Evolutionary conservation across 2,113 vertebrate species (phyloP), one percentile per base, ranked within the genome.

Genomic region (Lipophrys pholis): DNA sequence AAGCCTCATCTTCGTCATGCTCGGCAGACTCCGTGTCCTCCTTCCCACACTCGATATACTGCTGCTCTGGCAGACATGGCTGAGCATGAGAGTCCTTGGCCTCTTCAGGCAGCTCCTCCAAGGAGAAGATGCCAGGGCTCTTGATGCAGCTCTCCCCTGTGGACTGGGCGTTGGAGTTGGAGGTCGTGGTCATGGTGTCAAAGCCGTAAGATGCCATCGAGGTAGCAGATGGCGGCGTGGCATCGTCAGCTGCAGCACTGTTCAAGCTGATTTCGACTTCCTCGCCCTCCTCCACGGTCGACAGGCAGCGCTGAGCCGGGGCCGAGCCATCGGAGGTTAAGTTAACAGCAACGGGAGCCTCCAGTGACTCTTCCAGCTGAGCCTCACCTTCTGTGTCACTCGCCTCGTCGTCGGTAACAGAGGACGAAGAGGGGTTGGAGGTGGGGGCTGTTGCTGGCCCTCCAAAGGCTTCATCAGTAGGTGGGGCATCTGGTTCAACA

Each of bases 111-210:
- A 93, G 89, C 63, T 94, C 93, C 76, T 95, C 94, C 43, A 94
- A 78, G 66, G 94, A 95, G 75, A 94, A 94, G 63, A 94, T 91
- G 6, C 94, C 94, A 0, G 94, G 94, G 60, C 94, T 95, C 70
- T 87, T 93, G 67, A 88, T 64, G 49, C 93, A 94, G 84, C 93
- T 94, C 70, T 95, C 93, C 0, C 93, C 93, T 0, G 86, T 86
- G n/a, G 94, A 94, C 40, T 84, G 93, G 21, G 88, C 88, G 5
- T 94, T 93, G 55, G 91, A 94, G 78, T 78, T 93, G 15, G 90
- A 94, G 6, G 87, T 79, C 1, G 87, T 89, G 72, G 89, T 93
- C 48, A 71, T 87, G 10, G 83, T 88, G 74, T 94, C 93, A 6
- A 93, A 94, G 58, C 88, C 93, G 5, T 91, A 95, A 3, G 93